Conservation (phyloP, 1,140 invertebrate genomes). For the Papilio machaon region DNA sequence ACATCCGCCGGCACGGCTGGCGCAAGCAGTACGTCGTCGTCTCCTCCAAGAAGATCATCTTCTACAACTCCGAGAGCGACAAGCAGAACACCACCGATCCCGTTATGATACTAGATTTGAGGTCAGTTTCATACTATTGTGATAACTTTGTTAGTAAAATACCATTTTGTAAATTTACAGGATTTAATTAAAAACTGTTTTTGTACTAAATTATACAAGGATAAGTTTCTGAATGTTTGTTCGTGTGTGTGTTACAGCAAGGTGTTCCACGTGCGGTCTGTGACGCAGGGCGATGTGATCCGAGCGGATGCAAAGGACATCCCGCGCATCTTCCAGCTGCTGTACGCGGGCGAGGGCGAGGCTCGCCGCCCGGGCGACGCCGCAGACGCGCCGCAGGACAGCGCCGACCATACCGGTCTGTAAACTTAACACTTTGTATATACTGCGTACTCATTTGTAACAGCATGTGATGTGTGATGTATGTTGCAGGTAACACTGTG, state of each 20-base stretch:
- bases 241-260: conserved; percentile 85
- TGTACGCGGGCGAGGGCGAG: conserved; percentile 97
- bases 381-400: conserved; percentile 69
- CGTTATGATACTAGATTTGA: conserved; percentile 96
- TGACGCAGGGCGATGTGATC: conserved; percentile 99
- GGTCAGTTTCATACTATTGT: conserved; percentile 82
- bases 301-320: conserved; percentile 99
- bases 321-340: conserved; percentile 98
- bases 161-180: no score
- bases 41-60: conserved; percentile 98
- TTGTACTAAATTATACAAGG: no score
- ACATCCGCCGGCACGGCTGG: conserved; percentile 97
- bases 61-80: conserved; percentile 97
- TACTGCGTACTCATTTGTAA: conserved; percentile 43
- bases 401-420: conserved; percentile 62
- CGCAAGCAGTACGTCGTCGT: conserved; percentile 98
- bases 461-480: conserved; percentile 69
- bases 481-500: conserved; percentile 85
- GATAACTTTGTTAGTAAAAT: no score
- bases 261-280: conserved; percentile 98
- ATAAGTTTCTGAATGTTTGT: not conserved
- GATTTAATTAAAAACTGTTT: no score
- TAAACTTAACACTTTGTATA: not conserved
- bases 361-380: conserved; percentile 91
- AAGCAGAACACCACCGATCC: conserved; percentile 96